phyloP scores from a whole-genome alignment of 2,797 vertebrate species.

The Chelmon rostratus region DNA sequence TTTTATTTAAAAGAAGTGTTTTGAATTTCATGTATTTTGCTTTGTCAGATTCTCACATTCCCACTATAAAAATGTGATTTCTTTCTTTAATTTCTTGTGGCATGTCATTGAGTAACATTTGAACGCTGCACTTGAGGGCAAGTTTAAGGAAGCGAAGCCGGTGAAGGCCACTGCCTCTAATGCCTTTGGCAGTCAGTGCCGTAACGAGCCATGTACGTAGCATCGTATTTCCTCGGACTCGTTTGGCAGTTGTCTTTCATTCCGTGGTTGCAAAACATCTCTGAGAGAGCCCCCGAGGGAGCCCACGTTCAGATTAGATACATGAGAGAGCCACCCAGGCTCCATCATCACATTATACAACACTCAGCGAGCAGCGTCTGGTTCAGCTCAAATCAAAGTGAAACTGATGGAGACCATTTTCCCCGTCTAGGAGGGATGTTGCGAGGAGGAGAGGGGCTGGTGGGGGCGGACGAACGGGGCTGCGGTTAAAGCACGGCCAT shows the following conservation, averaged over 20 bases:
- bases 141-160: slow-evolving; percentile 28
- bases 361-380: slow-evolving; percentile 72
- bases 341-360: slow-evolving; percentile 77
- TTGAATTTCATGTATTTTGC: not conserved
- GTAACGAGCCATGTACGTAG: slow-evolving; percentile 16
- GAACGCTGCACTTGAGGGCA: not conserved
- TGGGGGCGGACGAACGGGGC: not conserved
- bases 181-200: slow-evolving; percentile 47
- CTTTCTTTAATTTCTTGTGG: not conserved
- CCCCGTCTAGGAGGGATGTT: slow-evolving; percentile 38
- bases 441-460: slow-evolving; percentile 1
- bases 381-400: slow-evolving; percentile 75
- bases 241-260: slow-evolving; percentile 74
- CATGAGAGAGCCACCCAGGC: slow-evolving; percentile 71
- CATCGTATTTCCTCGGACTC: slow-evolving; percentile 48
- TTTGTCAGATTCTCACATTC: slow-evolving; percentile 8
- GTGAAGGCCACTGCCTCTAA: slow-evolving; percentile 36
- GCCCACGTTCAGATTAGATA: slow-evolving; percentile 49
- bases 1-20: slow-evolving; percentile 13
- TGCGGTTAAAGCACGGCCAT: slow-evolving; percentile 60
- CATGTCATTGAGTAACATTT: not conserved
- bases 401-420: slow-evolving; percentile 73
- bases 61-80: not conserved
- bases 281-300: slow-evolving; percentile 37
- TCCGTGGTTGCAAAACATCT: slow-evolving; percentile 69